phyloP scores from a whole-genome alignment of 2,888 invertebrate genomes.

The Caenorhabditis imperialis region DNA sequence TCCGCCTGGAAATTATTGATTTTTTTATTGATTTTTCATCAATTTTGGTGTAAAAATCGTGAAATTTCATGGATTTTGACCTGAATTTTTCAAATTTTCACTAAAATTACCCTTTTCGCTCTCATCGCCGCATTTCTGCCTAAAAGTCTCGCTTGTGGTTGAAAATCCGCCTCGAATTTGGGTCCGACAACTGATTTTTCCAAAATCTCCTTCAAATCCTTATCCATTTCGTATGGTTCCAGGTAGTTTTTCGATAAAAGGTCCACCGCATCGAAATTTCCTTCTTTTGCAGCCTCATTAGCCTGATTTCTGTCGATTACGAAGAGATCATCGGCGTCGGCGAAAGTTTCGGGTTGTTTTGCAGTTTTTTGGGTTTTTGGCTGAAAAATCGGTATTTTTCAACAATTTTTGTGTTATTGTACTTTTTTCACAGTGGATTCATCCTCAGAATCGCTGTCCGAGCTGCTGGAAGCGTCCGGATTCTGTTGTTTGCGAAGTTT shows the following conservation, averaged over 20 bases:
- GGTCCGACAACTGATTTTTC: conserved; percentile 58
- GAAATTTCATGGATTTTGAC: not conserved
- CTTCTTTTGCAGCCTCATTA: conserved; percentile 11
- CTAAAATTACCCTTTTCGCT: conserved; percentile 46
- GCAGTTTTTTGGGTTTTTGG: not conserved
- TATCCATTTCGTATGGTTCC: conserved; percentile 56
- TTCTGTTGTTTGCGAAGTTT: conserved; percentile 48
- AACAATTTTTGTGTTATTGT: no score
- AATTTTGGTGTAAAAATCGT: not conserved
- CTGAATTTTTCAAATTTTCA: no score
- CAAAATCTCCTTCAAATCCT: conserved; percentile 55
- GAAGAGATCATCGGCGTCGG: conserved; percentile 32
- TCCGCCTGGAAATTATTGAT: conserved; percentile 82
- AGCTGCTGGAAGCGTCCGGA: conserved; percentile 28
- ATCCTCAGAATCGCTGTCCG: conserved; percentile 48
- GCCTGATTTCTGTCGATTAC: conserved; percentile 41
- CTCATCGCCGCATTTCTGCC: conserved; percentile 53
- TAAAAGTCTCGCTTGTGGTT: conserved; percentile 50
- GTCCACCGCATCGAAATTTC: conserved; percentile 14
- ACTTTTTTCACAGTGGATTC: conserved; percentile 18
- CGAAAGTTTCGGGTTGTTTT: conserved; percentile 5
- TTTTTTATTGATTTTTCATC: no score
- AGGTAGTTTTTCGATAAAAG: conserved; percentile 12
- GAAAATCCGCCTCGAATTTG: conserved; percentile 57
- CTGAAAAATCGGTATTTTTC: no score